Evolutionary conservation across 1,140 invertebrate genomes (phyloP).

Genomic region (Theocolax elegans): DNA sequence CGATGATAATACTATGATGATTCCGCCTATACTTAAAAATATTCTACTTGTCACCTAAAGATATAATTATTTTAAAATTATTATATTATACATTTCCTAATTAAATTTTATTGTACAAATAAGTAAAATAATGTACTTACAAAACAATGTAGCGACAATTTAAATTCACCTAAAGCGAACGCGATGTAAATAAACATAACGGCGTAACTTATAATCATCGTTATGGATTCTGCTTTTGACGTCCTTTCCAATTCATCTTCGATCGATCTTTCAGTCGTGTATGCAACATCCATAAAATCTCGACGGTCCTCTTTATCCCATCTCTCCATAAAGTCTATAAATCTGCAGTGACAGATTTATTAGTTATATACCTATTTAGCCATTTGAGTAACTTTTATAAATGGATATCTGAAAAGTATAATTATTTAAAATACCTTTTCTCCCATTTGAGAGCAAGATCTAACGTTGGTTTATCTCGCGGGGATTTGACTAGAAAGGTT

Average conservation of each 20-base stretch:
- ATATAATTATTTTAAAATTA: neutral
- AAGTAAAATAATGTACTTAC: slow-evolving; percentile 10
- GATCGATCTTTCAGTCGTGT: slow-evolving; percentile 91
- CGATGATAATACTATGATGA: slow-evolving; percentile 91
- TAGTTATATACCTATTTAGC: neutral
- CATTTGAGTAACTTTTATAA: too few relatives aligned
- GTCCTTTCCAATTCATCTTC: slow-evolving; percentile 94
- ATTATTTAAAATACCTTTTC: slow-evolving; percentile 67
- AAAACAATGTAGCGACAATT: slow-evolving; percentile 65
- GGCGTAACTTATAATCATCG: slow-evolving; percentile 94
- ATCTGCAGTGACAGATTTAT: slow-evolving; percentile 58
- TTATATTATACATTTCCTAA: neutral
- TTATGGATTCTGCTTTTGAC: slow-evolving; percentile 89
- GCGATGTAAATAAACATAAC: slow-evolving; percentile 99
- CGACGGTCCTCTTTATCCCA: slow-evolving; percentile 78
- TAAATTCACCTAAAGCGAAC: slow-evolving; percentile 88
- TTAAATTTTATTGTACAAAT: too few relatives aligned
- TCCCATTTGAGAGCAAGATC: slow-evolving; percentile 90
- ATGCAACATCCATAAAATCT: slow-evolving; percentile 86
- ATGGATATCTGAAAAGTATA: too few relatives aligned
- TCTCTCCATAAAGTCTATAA: slow-evolving; percentile 88
- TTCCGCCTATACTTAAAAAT: slow-evolving; percentile 82
- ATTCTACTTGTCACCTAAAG: slow-evolving; percentile 32
- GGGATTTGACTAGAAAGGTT: slow-evolving; percentile 90
- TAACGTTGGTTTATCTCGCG: slow-evolving; percentile 78